These are phyloP conservation scores for Erebia palarica DNA, from an alignment of 2,888 invertebrate genomes.

Conservation along the genomic window DNA sequence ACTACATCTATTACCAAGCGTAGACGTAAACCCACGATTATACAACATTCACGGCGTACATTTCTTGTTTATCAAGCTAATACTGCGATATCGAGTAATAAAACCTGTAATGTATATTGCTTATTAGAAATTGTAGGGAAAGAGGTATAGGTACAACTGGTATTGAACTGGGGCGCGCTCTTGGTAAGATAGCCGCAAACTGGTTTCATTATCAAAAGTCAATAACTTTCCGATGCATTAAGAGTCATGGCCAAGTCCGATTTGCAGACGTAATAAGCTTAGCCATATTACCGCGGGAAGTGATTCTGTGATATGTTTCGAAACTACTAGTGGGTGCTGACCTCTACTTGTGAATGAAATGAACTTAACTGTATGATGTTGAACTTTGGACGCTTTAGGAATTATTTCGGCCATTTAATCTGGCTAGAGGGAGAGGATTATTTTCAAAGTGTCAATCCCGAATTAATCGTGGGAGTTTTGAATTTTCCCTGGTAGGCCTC, in stretches of 20 bases:
- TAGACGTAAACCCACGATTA: slow-evolving; percentile 5
- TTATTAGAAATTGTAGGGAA: slow-evolving; percentile 46
- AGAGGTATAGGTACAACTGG: slow-evolving; percentile 58
- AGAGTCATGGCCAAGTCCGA: slow-evolving; percentile 75
- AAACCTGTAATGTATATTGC: slow-evolving; percentile 58
- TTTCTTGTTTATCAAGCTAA: slow-evolving; percentile 46
- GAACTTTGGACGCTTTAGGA: neutral
- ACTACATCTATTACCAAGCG: slow-evolving; percentile 46
- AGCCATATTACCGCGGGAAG: slow-evolving; percentile 43
- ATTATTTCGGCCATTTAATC: neutral
- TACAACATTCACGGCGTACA: slow-evolving; percentile 47
- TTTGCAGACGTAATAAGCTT: slow-evolving; percentile 62
- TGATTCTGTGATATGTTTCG: slow-evolving; percentile 30
- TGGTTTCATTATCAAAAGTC: slow-evolving; percentile 82
- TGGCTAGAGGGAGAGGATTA: no score
- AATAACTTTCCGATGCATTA: slow-evolving; percentile 81
- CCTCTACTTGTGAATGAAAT: slow-evolving; percentile 6
- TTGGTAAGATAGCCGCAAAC: slow-evolving; percentile 77
- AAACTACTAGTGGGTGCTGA: neutral
- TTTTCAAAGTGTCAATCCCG: no score
- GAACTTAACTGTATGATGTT: slow-evolving; percentile 3
- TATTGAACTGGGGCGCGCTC: slow-evolving; percentile 75
- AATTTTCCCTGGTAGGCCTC: no score
- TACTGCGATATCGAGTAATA: slow-evolving; percentile 34
- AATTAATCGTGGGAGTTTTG: no score